Percentiles rank a stretch among this genome's conserved stretches.
These are phyloP conservation scores for Lithophane socia DNA, from an alignment of 2,888 invertebrate species.

Conservation along the genomic window DNA sequence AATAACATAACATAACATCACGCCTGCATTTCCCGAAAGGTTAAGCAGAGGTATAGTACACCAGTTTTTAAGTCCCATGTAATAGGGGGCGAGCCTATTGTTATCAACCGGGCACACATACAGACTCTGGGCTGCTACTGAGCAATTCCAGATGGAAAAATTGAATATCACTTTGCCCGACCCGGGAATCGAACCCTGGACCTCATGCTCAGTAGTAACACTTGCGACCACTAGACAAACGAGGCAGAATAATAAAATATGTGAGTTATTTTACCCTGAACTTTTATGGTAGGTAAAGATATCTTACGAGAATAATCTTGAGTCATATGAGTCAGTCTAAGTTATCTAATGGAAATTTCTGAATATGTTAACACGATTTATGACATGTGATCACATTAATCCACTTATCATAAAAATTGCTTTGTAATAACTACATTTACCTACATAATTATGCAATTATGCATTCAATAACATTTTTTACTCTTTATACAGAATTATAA, in stretches of 20 bases:
- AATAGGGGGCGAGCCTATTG: too few species aligned
- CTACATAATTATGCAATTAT: not conserved
- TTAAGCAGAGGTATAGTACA: too few species aligned
- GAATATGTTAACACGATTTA: conserved; percentile 8
- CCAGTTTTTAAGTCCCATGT: too few species aligned
- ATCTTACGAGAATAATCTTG: not conserved
- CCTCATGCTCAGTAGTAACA: too few species aligned
- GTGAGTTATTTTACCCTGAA: not conserved
- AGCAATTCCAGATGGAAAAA: too few species aligned
- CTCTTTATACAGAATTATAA: not conserved
- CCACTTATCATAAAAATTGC: not conserved
- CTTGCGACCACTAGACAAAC: too few species aligned
- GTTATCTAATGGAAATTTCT: not conserved
- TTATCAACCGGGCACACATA: too few species aligned
- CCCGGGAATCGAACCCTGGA: too few species aligned
- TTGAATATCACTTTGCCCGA: too few species aligned
- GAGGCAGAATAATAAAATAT: conserved; percentile 17
- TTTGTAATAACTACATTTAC: not conserved
- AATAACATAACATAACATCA: not conserved
- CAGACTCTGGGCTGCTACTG: too few species aligned
- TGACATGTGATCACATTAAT: not conserved
- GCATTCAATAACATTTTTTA: not conserved
- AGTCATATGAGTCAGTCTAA: conserved; percentile 6
- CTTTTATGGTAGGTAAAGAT: not conserved
- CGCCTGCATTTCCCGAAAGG: too few species aligned